These are phyloP conservation scores for Aurelia aurita DNA, from an alignment of 30 jellyfish, hydroid and myxozoan genomes.

Conservation along the genomic window DNA sequence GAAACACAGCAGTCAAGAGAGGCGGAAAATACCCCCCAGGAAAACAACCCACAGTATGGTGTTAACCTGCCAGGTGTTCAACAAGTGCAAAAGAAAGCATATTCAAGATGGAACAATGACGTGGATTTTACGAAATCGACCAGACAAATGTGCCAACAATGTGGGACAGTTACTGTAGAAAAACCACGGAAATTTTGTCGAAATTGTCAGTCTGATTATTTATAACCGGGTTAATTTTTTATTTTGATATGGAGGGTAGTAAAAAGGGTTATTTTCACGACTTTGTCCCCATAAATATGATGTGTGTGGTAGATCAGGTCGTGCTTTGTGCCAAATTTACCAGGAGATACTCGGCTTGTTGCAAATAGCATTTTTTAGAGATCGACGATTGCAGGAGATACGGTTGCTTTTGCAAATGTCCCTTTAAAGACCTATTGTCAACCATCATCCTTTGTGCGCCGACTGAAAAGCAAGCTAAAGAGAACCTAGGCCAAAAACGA, in stretches of 20 bases:
- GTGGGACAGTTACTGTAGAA: slow-evolving; percentile 80
- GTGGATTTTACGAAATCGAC: slow-evolving; percentile 48
- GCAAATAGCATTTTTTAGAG: too few relatives aligned
- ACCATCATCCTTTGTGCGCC: too few relatives aligned
- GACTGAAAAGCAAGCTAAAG: too few relatives aligned
- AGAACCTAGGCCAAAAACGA: too few relatives aligned
- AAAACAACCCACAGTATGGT: background rate
- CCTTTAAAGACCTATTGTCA: too few relatives aligned
- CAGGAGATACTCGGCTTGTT: too few relatives aligned
- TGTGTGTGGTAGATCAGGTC: too few relatives aligned
- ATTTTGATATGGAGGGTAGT: background rate
- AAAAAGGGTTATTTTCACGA: too few relatives aligned
- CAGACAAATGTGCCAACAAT: slow-evolving; percentile 80
- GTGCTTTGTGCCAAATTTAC: too few relatives aligned
- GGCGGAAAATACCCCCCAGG: background rate
- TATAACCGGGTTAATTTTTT: background rate
- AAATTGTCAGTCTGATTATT: slow-evolving; percentile 78
- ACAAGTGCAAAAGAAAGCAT: background rate
- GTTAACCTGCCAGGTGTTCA: background rate
- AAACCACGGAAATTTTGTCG: slow-evolving; percentile 67
- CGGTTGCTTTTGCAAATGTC: too few relatives aligned
- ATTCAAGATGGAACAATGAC: slow-evolving; percentile 22
- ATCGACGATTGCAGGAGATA: too few relatives aligned
- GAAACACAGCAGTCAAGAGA: background rate
- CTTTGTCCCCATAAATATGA: too few relatives aligned